Evolutionary conservation across 2,888 invertebrate species (phyloP), one percentile per base, ranked within the genome.

Genomic region (Oxystoma pomonae): DNA sequence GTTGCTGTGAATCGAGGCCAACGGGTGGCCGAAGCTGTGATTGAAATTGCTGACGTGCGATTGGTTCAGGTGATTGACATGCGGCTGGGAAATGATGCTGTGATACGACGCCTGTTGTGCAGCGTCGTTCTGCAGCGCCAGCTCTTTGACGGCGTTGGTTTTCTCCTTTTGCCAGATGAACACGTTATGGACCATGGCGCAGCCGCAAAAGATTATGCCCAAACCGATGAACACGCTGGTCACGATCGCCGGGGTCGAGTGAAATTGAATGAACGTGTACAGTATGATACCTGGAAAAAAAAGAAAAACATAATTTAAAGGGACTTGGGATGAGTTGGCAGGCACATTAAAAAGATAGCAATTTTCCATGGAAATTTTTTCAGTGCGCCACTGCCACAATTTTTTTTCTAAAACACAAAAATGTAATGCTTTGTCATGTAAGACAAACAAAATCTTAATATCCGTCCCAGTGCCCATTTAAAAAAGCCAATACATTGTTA

Each of bases 81-180:
- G 68, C 1, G 66, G 65, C 18, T 65, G 75, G 16, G 76, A 70
- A 9, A 76, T 70, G 18, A 78, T 73, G 65, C 75, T 78, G 62
- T 78, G 78, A 61, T 75, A 76, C 1, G 77, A 77, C 66, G 74
- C 77, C 50, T 68, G 70, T 52, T 68, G 68, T 12, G 70, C 70
- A 12, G 74, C 70, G 53, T 76, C 74, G 21, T 76, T 74, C 59
- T 78, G 78, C 57, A 78, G 65, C 1, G 80, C 79, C 55, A 79
- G 66, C 66, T 88, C 88, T 73, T 88, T 88, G 22, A 92, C 91
- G 60, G 92, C 87, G 71, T 90, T 92, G 0, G 92, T 93, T 81
- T 93, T 93, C 79, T 92, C 92, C 78, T 89, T 90, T 81, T 95
- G 94, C 96, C 96, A 96, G 58, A 95, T 90, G 80, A 94, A 95